Conservation (phyloP, 1,140 invertebrate genomes). For the Rhopalosiphum maidis region DNA sequence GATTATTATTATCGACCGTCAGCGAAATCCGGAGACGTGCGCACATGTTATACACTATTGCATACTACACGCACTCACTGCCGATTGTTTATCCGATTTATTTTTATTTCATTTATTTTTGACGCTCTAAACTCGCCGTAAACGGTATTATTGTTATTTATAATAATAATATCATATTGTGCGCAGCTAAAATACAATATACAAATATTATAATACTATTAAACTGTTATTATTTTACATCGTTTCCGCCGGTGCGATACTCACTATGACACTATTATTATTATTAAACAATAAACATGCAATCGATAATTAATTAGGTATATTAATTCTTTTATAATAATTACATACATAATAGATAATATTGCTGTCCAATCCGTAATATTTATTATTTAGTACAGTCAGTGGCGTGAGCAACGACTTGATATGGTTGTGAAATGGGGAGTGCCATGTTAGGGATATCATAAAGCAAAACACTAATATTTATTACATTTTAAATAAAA, state of each 20-base stretch:
- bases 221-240: conserved; percentile 6
- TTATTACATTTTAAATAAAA: too few relatives aligned
- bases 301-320: background rate
- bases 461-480: too few relatives aligned
- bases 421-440: too few relatives aligned
- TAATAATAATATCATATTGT: background rate
- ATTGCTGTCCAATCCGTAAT: background rate
- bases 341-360: background rate
- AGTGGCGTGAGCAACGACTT: too few relatives aligned
- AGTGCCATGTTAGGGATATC: too few relatives aligned
- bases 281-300: background rate
- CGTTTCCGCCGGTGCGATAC: background rate
- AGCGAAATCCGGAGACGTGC: background rate
- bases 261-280: background rate
- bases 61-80: background rate
- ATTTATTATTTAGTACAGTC: background rate
- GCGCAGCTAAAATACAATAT: background rate
- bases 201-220: background rate
- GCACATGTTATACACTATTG: background rate
- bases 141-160: background rate
- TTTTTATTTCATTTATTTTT: conserved; percentile 9
- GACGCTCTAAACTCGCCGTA: background rate
- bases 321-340: background rate
- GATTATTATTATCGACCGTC: conserved; percentile 34
- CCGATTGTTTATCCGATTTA: background rate